Evolutionary conservation across 2,888 invertebrate genomes (phyloP), one percentile per base, ranked within the genome.

Genomic region (Clanis bilineata): DNA sequence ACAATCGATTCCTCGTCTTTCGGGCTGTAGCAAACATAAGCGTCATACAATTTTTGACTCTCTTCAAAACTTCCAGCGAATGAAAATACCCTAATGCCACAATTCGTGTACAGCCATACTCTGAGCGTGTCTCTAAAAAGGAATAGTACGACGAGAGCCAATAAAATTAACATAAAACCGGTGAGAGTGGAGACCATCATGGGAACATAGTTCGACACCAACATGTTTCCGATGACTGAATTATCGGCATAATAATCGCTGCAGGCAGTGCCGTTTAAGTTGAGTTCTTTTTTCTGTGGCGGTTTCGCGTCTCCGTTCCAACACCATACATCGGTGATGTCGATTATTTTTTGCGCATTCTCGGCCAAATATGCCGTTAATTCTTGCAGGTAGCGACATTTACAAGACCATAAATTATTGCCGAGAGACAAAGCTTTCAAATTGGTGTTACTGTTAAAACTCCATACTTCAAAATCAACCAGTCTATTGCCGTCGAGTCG

Each of bases 1-100:
- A 97, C 94, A 3, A 98, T 97, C 81, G 97, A 97, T 80, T 96
- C 96, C 79, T 97, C 97, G 86, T 98, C 98, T 88, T 97, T 97
- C 45, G 96, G 96, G 73, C 97, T 97, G 88, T 98, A 98, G 76
- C 97, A 95, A 12, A 98, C 96, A 83, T 98, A 98, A 55, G 97
- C 98, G 82, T 98, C 98, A 87, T 97, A 98, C 32, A 97, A 92
- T 76, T 97, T 97, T 76, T 97, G 97, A 64, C 95, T 94, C 74
- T 97, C 97, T 82, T 96, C 97, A 79, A 94, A 95, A 12, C 94
- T 92, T 44, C 95, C 93, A 1, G 94, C 93, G 59, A 95, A 95
- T 7, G 96, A 94, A 83, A 96, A 96, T 66, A 97, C 94, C 68
- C 97, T 93, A 43, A 97, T 94, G 1, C 97, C 97, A 88, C 97